Evolutionary conservation across 2,113 vertebrate species (phyloP).

Genomic region (Phyllostomus discolor): DNA sequence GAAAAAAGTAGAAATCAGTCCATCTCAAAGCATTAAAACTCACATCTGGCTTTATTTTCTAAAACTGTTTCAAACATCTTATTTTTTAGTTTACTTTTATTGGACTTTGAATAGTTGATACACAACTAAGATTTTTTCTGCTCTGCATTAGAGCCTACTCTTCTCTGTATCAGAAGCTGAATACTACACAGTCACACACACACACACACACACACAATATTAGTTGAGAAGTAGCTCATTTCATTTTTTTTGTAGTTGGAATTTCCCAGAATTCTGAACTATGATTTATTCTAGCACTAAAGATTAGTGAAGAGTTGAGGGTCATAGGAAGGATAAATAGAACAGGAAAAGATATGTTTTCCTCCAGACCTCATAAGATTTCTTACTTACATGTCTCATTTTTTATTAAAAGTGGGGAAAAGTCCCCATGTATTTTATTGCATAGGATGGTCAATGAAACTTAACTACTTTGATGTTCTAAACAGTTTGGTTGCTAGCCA

Average conservation of each 20-base stretch:
- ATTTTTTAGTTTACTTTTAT: conserved; percentile 25
- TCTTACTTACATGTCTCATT: neutral
- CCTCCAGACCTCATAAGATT: neutral
- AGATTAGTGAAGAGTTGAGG: neutral
- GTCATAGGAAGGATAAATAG: neutral
- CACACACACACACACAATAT: neutral
- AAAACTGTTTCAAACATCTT: neutral
- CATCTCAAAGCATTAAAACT: neutral
- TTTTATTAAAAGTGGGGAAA: neutral
- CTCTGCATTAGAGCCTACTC: conserved; percentile 7
- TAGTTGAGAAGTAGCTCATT: neutral
- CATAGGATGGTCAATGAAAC: neutral
- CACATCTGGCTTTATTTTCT: conserved; percentile 3
- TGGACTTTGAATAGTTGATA: conserved; percentile 25
- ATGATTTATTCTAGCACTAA: neutral
- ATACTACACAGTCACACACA: neutral
- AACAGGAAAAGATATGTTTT: neutral
- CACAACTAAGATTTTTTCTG: neutral
- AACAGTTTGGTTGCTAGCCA: neutral
- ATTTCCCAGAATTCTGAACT: neutral
- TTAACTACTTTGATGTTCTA: neutral
- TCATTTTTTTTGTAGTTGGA: neutral
- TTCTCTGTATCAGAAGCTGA: neutral
- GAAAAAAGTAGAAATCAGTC: neutral
- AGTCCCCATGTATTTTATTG: neutral